Base-by-base conservation (phyloP, 1,140 invertebrate species). In the Platyura marginata region DNA sequence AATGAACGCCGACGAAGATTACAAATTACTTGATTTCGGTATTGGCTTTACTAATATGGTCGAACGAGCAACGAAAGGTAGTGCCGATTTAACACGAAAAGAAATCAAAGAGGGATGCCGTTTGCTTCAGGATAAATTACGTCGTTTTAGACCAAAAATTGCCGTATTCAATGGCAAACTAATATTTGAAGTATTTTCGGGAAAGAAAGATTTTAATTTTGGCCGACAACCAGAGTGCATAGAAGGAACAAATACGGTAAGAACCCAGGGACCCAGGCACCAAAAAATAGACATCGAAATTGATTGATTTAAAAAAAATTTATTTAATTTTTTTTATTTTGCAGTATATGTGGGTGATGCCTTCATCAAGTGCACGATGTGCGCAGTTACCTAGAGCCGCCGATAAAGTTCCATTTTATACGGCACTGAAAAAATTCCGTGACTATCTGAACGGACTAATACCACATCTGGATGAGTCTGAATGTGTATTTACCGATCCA, bases 1-100 rank as follows among this genome's bases (percentile, higher is more conserved):
- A 55, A 80, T 96, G 75, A 93, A 82, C 52, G 89, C 91, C 2
- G 88, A 94, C 56, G 90, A 97, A 66, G 93, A 97, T 65, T 87
- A 81, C 59, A 90, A 90, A 67, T 67, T 96, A 25, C 63, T 93
- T 23, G 82, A 90, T 57, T 83, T 85, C 61, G 91, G 92, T 34
- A 95, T 98, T 53, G 93, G 93, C 2, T 97, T 97, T 65, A 97
- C 92, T 47, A 96, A 96, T 65, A 95, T 97, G 79, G 92, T 96
- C 46, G 73, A 82, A 49, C 72, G 92, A 40, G 88, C 91, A 33
- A 95, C 91, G 1, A 91, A 91, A 68, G 91, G 91, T 44, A 94
- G 89, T 57, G 88, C 89, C 11, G 91, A 96, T 72, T 70, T 96
- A 33, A 94, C 89, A 37, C 75, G 90, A 53, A 87, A 92, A 63